Evolutionary conservation across 2,113 vertebrate genomes (phyloP).

Genomic region (Planiliza haematocheilus): DNA sequence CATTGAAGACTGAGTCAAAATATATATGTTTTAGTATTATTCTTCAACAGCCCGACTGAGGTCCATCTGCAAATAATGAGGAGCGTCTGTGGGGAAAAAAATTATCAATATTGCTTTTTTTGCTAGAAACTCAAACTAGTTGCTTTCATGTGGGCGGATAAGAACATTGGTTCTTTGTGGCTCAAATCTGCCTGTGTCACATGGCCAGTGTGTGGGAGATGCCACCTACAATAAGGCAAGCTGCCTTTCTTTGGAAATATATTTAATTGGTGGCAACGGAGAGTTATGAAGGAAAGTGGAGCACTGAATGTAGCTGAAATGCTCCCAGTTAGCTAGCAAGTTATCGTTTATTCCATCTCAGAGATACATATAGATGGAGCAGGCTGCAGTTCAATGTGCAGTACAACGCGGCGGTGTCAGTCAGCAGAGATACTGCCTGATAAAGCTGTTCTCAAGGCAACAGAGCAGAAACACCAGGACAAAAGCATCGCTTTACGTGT

Average conservation of each 20-base stretch:
- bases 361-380: neutral
- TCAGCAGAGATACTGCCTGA: neutral
- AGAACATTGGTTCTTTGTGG: slow-evolving; percentile 54
- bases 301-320: neutral
- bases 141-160: slow-evolving; percentile 50
- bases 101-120: slow-evolving; percentile 7
- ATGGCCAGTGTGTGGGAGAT: slow-evolving; percentile 61
- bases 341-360: neutral
- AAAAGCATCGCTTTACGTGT: neutral
- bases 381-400: no score
- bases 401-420: neutral
- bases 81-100: slow-evolving; percentile 17
- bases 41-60: slow-evolving; percentile 1
- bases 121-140: slow-evolving; percentile 36
- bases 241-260: slow-evolving; percentile 41
- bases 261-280: slow-evolving; percentile 47
- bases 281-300: neutral
- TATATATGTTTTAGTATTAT: no score
- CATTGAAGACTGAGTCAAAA: no score
- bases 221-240: slow-evolving; percentile 49
- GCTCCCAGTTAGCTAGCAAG: slow-evolving; percentile 1
- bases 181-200: slow-evolving; percentile 50
- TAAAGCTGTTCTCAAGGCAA: neutral
- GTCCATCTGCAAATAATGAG: slow-evolving; percentile 26
- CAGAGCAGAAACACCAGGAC: neutral